phyloP scores from a whole-genome alignment of 2,888 invertebrate genomes.

The Dascillus cervinus region DNA sequence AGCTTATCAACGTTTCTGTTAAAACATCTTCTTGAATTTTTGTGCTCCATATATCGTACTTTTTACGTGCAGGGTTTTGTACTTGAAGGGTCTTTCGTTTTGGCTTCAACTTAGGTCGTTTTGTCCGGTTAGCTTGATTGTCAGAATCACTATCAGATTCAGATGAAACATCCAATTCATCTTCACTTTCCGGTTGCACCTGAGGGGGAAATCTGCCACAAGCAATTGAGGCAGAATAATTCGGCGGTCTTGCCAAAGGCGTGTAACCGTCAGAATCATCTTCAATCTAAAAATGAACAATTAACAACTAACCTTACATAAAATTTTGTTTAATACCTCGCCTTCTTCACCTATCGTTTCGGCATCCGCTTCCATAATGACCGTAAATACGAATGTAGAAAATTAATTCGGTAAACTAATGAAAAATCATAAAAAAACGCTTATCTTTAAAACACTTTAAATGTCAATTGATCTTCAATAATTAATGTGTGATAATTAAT shows the following conservation, averaged over 20 bases:
- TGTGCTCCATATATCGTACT: constrained; percentile 71
- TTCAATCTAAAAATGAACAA: constrained; percentile 23
- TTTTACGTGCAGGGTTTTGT: constrained; percentile 46
- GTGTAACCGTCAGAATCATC: constrained; percentile 47
- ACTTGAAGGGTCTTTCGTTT: constrained; percentile 40
- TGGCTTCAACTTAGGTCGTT: constrained; percentile 48
- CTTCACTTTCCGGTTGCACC: constrained; percentile 36
- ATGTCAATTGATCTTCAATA: too few relatives aligned
- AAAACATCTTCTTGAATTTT: constrained; percentile 70
- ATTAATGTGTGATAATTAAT: too few relatives aligned
- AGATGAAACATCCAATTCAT: constrained; percentile 41
- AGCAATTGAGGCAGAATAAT: constrained; percentile 29
- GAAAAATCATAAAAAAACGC: too few relatives aligned
- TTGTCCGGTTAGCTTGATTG: constrained; percentile 39
- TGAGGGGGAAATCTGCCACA: constrained; percentile 22
- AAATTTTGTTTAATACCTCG: constrained; percentile 17
- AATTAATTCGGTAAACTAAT: too few relatives aligned
- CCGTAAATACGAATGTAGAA: constrained; percentile 3
- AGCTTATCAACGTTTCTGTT: constrained; percentile 68
- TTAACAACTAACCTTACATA: constrained; percentile 2
- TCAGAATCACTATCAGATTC: constrained; percentile 48
- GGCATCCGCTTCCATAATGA: constrained; percentile 10
- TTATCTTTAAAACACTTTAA: too few relatives aligned
- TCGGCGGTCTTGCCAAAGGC: constrained; percentile 50
- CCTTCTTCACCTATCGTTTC: constrained; percentile 26